Evolutionary conservation across 2,888 invertebrate species (phyloP).

Genomic region (Amiota communis): DNA sequence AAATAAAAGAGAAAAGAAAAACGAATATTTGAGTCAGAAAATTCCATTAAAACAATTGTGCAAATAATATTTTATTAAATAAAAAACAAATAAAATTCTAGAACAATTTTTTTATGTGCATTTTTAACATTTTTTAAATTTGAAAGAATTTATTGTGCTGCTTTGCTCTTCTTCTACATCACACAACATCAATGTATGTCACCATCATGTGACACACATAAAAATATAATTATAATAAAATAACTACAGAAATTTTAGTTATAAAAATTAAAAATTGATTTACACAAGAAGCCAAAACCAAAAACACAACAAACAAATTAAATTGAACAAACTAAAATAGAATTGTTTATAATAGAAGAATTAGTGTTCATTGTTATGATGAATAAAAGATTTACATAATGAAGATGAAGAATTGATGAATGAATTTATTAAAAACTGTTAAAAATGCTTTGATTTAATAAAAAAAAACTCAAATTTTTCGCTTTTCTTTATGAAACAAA

Average conservation of each 20-base stretch:
- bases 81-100: conserved; percentile 29
- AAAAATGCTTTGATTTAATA: background rate
- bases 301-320: background rate
- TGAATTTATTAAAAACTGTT: background rate
- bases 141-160: conserved; percentile 47
- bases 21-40: conserved; percentile 38
- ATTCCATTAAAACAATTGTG: conserved; percentile 56
- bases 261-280: background rate
- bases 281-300: conserved; percentile 8
- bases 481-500: too few species aligned
- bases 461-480: too few species aligned
- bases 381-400: too few species aligned
- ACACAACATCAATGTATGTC: too few species aligned
- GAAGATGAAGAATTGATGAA: too few species aligned
- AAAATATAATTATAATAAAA: too few species aligned
- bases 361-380: too few species aligned
- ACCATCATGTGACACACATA: too few species aligned
- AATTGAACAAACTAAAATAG: background rate
- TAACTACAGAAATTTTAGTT: too few species aligned
- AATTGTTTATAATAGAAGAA: too few species aligned
- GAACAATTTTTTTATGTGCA: conserved; percentile 43
- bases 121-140: conserved; percentile 45
- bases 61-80: conserved; percentile 50
- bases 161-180: conserved; percentile 1
- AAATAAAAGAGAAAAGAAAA: conserved; percentile 39